Conservation (phyloP, 2,888 invertebrate species). For the Thecocarcelia acutangulata region DNA sequence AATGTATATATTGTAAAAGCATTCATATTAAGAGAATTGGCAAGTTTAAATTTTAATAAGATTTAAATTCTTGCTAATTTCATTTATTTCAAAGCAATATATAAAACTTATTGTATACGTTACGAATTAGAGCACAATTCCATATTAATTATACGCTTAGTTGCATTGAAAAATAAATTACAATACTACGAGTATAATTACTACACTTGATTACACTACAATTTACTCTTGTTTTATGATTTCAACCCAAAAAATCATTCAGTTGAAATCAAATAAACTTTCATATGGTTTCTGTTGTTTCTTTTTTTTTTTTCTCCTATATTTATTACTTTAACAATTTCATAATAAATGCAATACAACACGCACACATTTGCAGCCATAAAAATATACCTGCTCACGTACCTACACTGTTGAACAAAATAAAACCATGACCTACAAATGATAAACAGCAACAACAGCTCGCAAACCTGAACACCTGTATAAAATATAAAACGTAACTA, state of each 20-base stretch:
- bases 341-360: slow-evolving; percentile 30
- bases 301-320: slow-evolving; percentile 16
- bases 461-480: slow-evolving; percentile 59
- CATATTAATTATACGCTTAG: slow-evolving; percentile 55
- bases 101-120: neutral
- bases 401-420: slow-evolving; percentile 9
- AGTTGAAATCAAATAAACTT: slow-evolving; percentile 38
- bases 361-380: slow-evolving; percentile 25
- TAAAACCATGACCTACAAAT: slow-evolving; percentile 68
- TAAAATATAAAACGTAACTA: slow-evolving; percentile 10
- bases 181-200: slow-evolving; percentile 23
- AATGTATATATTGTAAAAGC: no score
- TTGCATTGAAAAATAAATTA: slow-evolving; percentile 32
- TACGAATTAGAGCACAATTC: neutral
- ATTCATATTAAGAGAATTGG: no score
- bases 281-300: slow-evolving; percentile 42
- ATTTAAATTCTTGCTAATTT: no score
- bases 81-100: no score
- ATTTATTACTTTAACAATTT: slow-evolving; percentile 45
- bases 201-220: slow-evolving; percentile 25
- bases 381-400: neutral
- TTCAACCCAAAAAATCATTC: slow-evolving; percentile 53
- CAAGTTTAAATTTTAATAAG: no score
- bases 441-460: slow-evolving; percentile 46
- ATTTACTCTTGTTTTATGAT: slow-evolving; percentile 31